These are phyloP conservation scores for Todiramphus saurophagus DNA, from an alignment of 2,113 vertebrate genomes.

Conservation along the genomic window DNA sequence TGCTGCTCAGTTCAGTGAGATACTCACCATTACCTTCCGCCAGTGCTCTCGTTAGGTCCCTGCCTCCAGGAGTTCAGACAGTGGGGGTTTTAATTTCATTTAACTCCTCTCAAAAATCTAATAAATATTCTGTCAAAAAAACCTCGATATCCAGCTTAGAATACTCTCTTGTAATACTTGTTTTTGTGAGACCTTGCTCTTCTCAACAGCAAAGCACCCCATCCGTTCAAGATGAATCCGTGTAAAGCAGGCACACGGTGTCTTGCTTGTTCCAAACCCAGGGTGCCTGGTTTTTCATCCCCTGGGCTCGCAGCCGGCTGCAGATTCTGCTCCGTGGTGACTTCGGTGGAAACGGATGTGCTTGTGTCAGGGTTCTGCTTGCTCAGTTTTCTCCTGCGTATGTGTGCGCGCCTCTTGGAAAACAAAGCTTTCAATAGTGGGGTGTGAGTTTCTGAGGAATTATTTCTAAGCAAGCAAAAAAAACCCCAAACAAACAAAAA, in stretches of 20 bases:
- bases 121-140: neutral
- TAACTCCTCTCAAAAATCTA: neutral
- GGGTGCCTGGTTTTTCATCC: neutral
- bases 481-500: neutral
- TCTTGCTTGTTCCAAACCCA: neutral
- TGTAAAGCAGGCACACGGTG: neutral
- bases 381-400: neutral
- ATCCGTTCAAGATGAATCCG: neutral
- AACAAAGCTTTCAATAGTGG: neutral
- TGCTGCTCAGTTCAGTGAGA: neutral
- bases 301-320: neutral
- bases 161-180: neutral
- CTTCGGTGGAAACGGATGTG: neutral
- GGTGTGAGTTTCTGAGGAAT: neutral
- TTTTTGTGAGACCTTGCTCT: neutral
- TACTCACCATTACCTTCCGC: fast-evolving
- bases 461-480: neutral
- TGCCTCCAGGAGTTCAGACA: neutral
- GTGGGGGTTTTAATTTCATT: neutral
- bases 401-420: neutral
- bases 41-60: fast-evolving
- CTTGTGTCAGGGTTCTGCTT: neutral
- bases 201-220: neutral
- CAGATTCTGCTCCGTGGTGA: neutral
- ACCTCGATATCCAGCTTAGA: neutral